Evolutionary conservation across 2,113 vertebrate genomes (phyloP).

Genomic region (Antechinus stuartii): DNA sequence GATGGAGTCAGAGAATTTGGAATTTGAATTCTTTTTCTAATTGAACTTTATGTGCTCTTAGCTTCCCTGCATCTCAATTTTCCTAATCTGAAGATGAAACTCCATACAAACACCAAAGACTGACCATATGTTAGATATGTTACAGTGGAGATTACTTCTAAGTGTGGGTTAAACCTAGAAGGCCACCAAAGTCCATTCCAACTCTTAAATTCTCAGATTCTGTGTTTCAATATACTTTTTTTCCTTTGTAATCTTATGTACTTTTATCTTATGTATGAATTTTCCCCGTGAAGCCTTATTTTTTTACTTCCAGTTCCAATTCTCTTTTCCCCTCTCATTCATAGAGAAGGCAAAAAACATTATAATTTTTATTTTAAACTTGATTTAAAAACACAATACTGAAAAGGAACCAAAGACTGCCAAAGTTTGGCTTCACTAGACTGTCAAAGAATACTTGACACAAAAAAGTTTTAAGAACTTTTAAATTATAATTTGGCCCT

Average conservation of each 20-base stretch:
- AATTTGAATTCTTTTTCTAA: neutral
- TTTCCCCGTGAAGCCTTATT: neutral
- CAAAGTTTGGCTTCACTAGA: neutral
- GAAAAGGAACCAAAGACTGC: neutral
- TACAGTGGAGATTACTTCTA: neutral
- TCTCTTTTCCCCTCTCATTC: neutral
- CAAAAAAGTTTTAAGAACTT: neutral
- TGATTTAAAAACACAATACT: neutral
- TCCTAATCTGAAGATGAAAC: neutral
- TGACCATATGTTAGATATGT: neutral
- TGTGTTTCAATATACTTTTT: neutral
- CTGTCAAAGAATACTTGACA: neutral
- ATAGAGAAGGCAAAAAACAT: neutral
- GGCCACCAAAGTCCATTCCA: neutral
- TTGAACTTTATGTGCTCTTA: neutral
- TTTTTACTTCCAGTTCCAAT: neutral
- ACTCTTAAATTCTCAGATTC: neutral
- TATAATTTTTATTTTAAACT: neutral
- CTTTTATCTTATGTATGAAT: neutral
- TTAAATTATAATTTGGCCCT: neutral
- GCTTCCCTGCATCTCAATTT: neutral
- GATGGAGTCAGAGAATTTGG: neutral
- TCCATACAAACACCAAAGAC: neutral
- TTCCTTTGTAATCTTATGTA: neutral
- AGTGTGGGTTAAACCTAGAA: neutral